Evolutionary conservation across 2,797 vertebrate genomes (phyloP), one percentile per base, ranked within the genome.

Genomic region (Hemibagrus guttatus): DNA sequence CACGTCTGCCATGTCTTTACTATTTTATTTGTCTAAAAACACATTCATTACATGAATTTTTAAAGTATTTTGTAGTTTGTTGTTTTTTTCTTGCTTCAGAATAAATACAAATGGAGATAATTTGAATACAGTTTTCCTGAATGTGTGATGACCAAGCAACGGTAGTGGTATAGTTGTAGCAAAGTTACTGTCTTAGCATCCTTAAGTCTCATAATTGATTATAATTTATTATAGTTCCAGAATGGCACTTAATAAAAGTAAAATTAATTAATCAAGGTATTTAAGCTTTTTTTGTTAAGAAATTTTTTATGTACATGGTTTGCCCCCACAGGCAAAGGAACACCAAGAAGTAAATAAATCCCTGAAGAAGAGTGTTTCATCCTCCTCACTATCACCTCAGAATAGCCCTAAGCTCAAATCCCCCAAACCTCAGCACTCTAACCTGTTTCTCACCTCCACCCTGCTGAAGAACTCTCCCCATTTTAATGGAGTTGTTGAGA

Each of bases 381-480:
- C 94, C 89, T 86, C 90, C 35, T 83, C 93, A n/a, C 31, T 7
- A 26, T 81, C 71, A 6, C 72, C 75, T 72, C 76, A 68, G 35
- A 63, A 16, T n/a, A 46, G 93, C 93, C 94, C 92, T 91, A 96
- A 96, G 91, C 94, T 93, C 79, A 87, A 93, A 83, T 89, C 95
- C 81, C 80, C 93, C 93, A 96, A 92, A 92, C 96, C 97, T 92
- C 96, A 93, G 92, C 96, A 97, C 93, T 95, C 96, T 91, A 97
- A 96, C 90, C 95, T 97, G 87, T 97, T 98, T 92, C 94, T 97
- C 91, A 93, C 96, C 91, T 96, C 95, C 90, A 95, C 94, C 93
- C 93, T 96, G 92, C 94, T 96, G 92, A 95, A 94, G 90, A 96
- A 94, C 93, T 66, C 84, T 26, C 95, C 95, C 84, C 96, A 95